Conservation (phyloP, 2,888 invertebrate species). For the Carpatolechia fugitivella region DNA sequence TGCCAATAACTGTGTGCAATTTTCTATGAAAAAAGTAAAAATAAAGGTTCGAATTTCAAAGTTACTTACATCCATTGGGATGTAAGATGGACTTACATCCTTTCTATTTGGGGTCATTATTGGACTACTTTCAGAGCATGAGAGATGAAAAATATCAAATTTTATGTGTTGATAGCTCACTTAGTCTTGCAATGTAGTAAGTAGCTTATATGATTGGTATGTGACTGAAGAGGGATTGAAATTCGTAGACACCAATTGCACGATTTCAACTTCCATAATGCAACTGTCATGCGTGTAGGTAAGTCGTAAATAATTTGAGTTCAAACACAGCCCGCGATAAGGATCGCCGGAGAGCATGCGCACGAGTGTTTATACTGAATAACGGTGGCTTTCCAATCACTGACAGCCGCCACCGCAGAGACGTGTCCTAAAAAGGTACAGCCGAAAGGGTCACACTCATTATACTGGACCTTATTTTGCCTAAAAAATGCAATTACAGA, state of each 20-base stretch:
- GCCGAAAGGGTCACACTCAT: conserved; percentile 9
- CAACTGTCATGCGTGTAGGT: conserved; percentile 47
- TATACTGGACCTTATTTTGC: conserved; percentile 3
- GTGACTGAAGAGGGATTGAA: conserved; percentile 27
- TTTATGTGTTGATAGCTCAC: too few relatives aligned
- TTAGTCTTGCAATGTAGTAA: conserved; percentile 10
- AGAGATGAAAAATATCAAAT: too few relatives aligned
- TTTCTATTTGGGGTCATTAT: too few relatives aligned
- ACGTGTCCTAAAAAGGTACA: conserved; percentile 13
- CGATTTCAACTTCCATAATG: conserved; percentile 41
- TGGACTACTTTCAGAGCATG: too few relatives aligned
- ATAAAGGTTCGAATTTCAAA: not conserved
- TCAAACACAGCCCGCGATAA: conserved; percentile 55
- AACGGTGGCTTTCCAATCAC: conserved; percentile 36
- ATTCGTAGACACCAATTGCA: conserved; percentile 35
- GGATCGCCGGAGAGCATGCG: conserved; percentile 44
- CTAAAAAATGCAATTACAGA: not conserved
- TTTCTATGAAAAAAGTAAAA: too few relatives aligned
- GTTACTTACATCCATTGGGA: too few relatives aligned
- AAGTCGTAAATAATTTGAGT: conserved; percentile 56
- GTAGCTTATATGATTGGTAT: not conserved
- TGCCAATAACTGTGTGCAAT: too few relatives aligned
- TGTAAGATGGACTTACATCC: too few relatives aligned
- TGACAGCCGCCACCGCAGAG: conserved; percentile 28
- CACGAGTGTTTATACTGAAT: conserved; percentile 34